Conservation (phyloP, 2,113 vertebrate species). For the Cynopterus brachyotis region DNA sequence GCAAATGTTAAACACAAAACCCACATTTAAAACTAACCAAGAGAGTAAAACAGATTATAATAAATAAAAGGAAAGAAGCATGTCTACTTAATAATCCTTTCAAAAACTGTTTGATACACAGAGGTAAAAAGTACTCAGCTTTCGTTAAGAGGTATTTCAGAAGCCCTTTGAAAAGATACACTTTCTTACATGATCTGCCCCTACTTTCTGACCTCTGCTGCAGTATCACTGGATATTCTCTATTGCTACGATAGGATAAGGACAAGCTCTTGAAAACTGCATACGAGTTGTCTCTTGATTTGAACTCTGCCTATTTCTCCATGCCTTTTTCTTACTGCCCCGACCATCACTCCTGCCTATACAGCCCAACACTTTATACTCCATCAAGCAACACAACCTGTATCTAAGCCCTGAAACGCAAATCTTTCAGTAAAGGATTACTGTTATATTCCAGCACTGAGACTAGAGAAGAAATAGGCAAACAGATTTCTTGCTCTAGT, state of each 20-base stretch:
- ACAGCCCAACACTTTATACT: not conserved
- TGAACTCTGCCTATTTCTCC: not conserved
- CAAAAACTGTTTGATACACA: not conserved
- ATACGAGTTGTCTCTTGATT: not conserved
- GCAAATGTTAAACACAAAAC: not conserved
- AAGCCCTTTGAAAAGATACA: conserved; percentile 5
- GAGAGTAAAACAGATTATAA: not conserved
- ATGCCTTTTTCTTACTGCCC: not conserved
- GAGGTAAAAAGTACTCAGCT: not conserved
- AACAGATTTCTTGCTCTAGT: not conserved
- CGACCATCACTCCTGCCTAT: not conserved
- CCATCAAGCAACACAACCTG: not conserved
- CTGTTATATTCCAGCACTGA: not conserved
- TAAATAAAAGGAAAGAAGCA: not conserved
- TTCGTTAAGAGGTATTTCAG: not conserved
- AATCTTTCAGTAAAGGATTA: not conserved
- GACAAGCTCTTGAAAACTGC: not conserved
- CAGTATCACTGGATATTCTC: not conserved
- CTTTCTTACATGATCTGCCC: not conserved
- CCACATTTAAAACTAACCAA: not conserved
- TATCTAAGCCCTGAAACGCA: not conserved
- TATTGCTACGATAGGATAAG: not conserved
- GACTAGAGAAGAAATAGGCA: not conserved
- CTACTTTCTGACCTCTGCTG: not conserved
- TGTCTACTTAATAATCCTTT: not conserved